Evolutionary conservation across 2,797 vertebrate species (phyloP).

Genomic region (Sphaeramia orbicularis): DNA sequence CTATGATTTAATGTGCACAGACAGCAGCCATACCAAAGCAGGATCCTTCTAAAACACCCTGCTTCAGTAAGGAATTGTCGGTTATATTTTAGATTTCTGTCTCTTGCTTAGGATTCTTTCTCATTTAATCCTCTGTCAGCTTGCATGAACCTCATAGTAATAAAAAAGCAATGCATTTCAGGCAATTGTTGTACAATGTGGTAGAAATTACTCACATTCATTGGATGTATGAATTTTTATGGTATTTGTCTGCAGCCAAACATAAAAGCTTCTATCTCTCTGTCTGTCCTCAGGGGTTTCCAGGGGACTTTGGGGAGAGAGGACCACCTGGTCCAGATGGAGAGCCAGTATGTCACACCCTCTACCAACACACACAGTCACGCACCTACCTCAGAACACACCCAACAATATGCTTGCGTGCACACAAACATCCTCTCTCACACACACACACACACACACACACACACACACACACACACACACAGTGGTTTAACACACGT

Average conservation of each 20-base stretch:
- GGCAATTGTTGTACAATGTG: background rate
- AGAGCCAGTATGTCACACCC: constrained; percentile 92
- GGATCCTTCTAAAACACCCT: too few relatives aligned
- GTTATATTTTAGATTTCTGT: too few relatives aligned
- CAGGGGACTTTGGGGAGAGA: constrained; percentile 95
- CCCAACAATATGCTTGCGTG: constrained; percentile 12
- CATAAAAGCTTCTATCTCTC: constrained; percentile 59
- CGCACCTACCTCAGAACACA: constrained; percentile 32
- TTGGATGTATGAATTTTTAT: constrained; percentile 10
- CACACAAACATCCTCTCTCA: constrained; percentile 16
- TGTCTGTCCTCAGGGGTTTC: constrained; percentile 91
- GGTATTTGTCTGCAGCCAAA: constrained; percentile 19
- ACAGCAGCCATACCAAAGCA: background rate
- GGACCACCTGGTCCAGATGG: constrained; percentile 96
- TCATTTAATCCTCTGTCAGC: too few relatives aligned
- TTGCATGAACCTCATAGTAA: too few relatives aligned
- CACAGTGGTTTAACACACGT: constrained; percentile 30
- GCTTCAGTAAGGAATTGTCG: too few relatives aligned
- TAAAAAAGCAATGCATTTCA: too few relatives aligned
- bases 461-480: constrained; percentile 26
- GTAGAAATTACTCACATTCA: background rate
- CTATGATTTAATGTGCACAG: constrained; percentile 5
- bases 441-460: too few relatives aligned
- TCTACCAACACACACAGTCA: constrained; percentile 19
- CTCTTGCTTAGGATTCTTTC: too few relatives aligned